A percentile compares a stretch with the other conserved stretches of the same genome.
Evolutionary conservation across 2,888 invertebrate genomes (phyloP).

Genomic region (Drosophila falleni): DNA sequence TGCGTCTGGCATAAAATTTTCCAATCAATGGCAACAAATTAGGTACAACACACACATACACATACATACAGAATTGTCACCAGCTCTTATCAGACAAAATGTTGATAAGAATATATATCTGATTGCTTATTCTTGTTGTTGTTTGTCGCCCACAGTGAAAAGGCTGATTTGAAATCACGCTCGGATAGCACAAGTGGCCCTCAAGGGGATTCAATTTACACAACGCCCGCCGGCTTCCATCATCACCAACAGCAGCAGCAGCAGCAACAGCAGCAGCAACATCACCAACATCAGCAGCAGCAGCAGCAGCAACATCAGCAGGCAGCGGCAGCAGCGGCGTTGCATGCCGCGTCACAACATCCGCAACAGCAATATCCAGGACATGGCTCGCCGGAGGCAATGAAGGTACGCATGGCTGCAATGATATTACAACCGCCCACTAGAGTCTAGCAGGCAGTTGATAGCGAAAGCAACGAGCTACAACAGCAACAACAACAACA

Average conservation of each 20-base stretch:
- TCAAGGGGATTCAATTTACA: slow-evolving; percentile 91
- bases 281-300: slow-evolving; percentile 73
- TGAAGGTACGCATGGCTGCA: slow-evolving; percentile 96
- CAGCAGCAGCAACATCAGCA: slow-evolving; percentile 61
- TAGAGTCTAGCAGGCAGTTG: slow-evolving; percentile 88
- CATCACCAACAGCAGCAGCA: slow-evolving; percentile 83
- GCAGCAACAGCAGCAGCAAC: slow-evolving; percentile 70
- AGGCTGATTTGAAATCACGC: slow-evolving; percentile 86
- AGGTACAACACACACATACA: not conserved
- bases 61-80: slow-evolving; percentile 53
- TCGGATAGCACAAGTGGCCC: slow-evolving; percentile 87
- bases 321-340: slow-evolving; percentile 57
- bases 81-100: slow-evolving; percentile 35
- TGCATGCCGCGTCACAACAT: slow-evolving; percentile 76
- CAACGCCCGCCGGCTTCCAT: slow-evolving; percentile 86
- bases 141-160: slow-evolving; percentile 80
- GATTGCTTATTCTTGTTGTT: slow-evolving; percentile 12
- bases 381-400: slow-evolving; percentile 90
- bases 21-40: slow-evolving; percentile 67
- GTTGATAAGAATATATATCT: slow-evolving; percentile 62
- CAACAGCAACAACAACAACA: slow-evolving; percentile 58
- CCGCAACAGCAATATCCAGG: slow-evolving; percentile 80
- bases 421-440: slow-evolving; percentile 96
- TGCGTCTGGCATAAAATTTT: slow-evolving; percentile 65
- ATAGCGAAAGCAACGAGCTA: slow-evolving; percentile 77